Evolutionary conservation across 2,888 invertebrate species (phyloP).

Genomic region (Cantharis lateralis): DNA sequence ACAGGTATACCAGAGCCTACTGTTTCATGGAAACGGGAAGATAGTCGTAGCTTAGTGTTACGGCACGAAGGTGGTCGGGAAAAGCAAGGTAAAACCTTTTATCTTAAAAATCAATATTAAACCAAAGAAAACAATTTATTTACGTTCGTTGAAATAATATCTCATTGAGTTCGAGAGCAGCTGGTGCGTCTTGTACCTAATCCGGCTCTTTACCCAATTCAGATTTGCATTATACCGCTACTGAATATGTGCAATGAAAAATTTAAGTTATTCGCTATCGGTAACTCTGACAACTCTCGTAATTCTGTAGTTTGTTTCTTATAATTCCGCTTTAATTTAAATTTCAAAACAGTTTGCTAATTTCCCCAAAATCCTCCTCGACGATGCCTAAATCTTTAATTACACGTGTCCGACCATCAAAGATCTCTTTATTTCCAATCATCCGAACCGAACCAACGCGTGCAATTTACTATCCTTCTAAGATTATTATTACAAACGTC

Average conservation of each 20-base stretch:
- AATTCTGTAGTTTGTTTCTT: conserved; percentile 47
- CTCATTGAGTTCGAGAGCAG: conserved; percentile 45
- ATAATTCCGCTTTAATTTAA: conserved; percentile 52
- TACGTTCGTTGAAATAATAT: conserved; percentile 45
- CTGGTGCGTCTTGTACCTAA: conserved; percentile 47
- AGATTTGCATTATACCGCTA: conserved; percentile 47
- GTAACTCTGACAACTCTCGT: conserved; percentile 50
- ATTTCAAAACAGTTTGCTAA: conserved; percentile 49
- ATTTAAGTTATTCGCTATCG: conserved; percentile 50
- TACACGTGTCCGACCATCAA: conserved; percentile 36
- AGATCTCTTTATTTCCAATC: conserved; percentile 9
- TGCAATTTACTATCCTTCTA: conserved; percentile 15
- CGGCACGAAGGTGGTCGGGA: conserved; percentile 74
- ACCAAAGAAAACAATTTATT: conserved; percentile 44
- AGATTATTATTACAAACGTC: conserved; percentile 26
- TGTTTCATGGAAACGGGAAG: conserved; percentile 81
- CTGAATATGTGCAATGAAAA: conserved; percentile 53
- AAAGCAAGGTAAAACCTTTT: conserved; percentile 65
- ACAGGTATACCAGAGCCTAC: conserved; percentile 82
- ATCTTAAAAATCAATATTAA: conserved; percentile 37
- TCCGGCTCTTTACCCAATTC: conserved; percentile 44
- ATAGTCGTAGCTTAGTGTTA: conserved; percentile 75
- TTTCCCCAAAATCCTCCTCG: background rate
- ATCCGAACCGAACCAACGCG: conserved; percentile 2
- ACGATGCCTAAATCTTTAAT: background rate